phyloP scores from a whole-genome alignment of 2,797 vertebrate genomes.

The Sylvilagus floridanus region DNA sequence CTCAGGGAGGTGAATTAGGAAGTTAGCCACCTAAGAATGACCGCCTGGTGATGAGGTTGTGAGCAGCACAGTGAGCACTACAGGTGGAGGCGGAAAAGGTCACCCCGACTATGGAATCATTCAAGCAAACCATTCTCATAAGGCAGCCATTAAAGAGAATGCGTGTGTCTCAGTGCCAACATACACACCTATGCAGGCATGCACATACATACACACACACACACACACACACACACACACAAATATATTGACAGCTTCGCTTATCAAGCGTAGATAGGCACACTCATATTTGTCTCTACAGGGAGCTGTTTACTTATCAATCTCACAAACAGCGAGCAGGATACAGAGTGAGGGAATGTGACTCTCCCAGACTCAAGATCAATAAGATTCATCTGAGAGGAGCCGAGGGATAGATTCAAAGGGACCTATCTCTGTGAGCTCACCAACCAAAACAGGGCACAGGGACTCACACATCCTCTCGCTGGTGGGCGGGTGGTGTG shows the following conservation, averaged over 20 bases:
- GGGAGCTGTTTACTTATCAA: neutral
- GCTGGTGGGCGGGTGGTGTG: neutral
- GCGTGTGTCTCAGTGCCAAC: neutral
- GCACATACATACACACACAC: neutral
- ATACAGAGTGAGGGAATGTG: neutral
- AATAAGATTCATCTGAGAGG: neutral
- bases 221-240: neutral
- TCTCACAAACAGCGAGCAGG: neutral
- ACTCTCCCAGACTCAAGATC: neutral
- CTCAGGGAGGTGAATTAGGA: neutral
- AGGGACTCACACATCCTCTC: neutral
- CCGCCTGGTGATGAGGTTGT: neutral
- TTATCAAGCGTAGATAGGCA: neutral
- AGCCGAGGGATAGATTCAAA: neutral
- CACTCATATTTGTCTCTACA: neutral
- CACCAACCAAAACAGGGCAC: neutral
- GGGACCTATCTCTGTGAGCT: neutral
- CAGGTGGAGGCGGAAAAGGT: neutral
- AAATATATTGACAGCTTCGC: neutral
- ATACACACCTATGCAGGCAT: too few species aligned
- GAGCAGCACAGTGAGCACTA: neutral
- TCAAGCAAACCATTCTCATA: neutral
- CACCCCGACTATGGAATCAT: neutral
- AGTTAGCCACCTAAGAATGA: neutral
- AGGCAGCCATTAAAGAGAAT: neutral